Base-by-base conservation (phyloP, 2,797 vertebrate species). In the Centropyge bicolor region DNA sequence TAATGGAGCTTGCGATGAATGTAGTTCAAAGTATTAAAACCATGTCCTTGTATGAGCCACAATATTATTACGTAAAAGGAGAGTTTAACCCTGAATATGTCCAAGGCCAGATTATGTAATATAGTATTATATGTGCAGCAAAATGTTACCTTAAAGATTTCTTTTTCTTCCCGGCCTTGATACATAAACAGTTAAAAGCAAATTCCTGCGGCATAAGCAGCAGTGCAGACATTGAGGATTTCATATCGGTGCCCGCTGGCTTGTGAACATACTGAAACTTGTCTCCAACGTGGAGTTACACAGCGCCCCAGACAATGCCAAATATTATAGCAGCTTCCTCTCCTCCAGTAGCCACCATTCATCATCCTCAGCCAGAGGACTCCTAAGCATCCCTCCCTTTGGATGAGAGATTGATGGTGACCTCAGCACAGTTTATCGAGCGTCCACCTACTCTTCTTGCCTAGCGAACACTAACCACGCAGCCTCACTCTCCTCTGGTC, bases 321-420 rank as follows among this genome's bases (percentile, higher is more conserved):
- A 89, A 87, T 83, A 90, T 88, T 81, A 84, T 41, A 84, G 83
- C 76, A 83, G 86, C 65, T 81, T 91, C 87, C 84, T 85, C 68
- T 80, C 80, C 68, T 69, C 49, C 69, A 45, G 71, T 70, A 59
- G 61, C 60, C 16, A 66, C 45, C 80, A 89, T 93, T 88, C 70
- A 92, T 94, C 86, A 91, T 80, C 54, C 63, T 79, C 74, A 85
- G 90, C 84, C 82, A 84, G 52, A 84, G 65, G 65, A 78, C 72
- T 84, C 78, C 46, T 83, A 76, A 86, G 74, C 73, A 80, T 76
- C 73, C 64, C 74, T 83, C 71, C 86, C 87, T 82, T 81, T 70
- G 80, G 81, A 51, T 81, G 82, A 82, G 80, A 90, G 91, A 93
- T 90, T 92, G 89, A 94, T 93, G 87, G 88, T 81, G 88, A 91